Evolutionary conservation across 1,140 invertebrate species (phyloP).

Genomic region (Coenobita brevimanus): DNA sequence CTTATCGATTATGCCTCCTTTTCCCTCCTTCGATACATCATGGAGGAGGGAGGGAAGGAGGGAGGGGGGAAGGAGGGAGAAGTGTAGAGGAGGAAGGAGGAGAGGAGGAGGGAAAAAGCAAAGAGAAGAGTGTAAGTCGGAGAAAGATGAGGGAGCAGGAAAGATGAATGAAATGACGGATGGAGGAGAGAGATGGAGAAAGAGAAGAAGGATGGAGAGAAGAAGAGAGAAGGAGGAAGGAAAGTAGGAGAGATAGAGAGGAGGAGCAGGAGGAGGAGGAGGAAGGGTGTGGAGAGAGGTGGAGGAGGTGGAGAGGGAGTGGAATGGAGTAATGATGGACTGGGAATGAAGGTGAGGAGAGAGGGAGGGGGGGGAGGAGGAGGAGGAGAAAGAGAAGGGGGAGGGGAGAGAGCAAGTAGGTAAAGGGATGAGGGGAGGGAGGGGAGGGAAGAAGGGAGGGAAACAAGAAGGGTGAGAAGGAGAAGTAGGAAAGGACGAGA

Average conservation of each 20-base stretch:
- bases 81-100: not conserved
- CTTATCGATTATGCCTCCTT: no score
- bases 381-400: no score
- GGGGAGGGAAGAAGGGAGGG: no score
- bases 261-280: not conserved
- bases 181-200: constrained; percentile 2
- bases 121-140: not conserved
- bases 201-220: constrained; percentile 13
- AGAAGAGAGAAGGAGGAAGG: not conserved
- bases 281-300: no score
- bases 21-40: not conserved
- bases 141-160: not conserved
- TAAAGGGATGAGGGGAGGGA: not conserved
- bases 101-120: not conserved
- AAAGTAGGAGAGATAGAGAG: not conserved
- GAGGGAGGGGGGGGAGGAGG: no score
- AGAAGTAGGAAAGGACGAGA: no score
- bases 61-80: not conserved
- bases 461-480: no score
- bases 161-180: not conserved
- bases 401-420: not conserved
- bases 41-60: not conserved
- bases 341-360: no score
- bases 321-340: no score
- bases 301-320: no score